Percentiles rank a stretch among this genome's conserved stretches.
Conservation (phyloP, 64 coral and sea anemone genomes). For the Dendrophyllia cribrosa region DNA sequence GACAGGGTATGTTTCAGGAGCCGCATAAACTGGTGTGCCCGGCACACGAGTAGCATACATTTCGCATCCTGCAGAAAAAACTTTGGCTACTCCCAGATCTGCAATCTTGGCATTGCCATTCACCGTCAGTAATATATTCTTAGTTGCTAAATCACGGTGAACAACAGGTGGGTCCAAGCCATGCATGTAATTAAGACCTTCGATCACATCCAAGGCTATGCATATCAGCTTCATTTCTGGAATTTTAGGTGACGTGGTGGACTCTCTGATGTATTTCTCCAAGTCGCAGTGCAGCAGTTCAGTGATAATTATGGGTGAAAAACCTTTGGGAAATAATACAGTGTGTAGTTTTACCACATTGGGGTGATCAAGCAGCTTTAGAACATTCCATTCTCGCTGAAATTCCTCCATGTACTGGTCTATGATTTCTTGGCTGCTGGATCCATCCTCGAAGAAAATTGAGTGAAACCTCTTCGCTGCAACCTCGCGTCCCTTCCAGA, state of each 20-base stretch:
- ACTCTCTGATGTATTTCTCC: conserved; percentile 62
- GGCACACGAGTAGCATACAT: conserved; percentile 78
- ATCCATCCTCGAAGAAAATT: conserved; percentile 57
- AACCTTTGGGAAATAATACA: conserved; percentile 63
- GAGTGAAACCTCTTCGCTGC: conserved; percentile 81
- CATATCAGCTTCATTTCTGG: conserved; percentile 32
- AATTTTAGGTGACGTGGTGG: conserved; percentile 69
- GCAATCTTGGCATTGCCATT: conserved; percentile 87
- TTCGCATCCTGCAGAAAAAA: conserved; percentile 70
- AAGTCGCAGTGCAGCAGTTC: conserved; percentile 82
- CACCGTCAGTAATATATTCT: conserved; percentile 80
- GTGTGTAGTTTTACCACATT: conserved; percentile 82
- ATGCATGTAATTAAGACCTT: conserved; percentile 89
- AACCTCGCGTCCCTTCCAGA: conserved; percentile 67
- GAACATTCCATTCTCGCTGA: conserved; percentile 76
- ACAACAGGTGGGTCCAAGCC: conserved; percentile 55
- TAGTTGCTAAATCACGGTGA: conserved; percentile 81
- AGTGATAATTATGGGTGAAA: conserved; percentile 84
- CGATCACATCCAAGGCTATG: conserved; percentile 71
- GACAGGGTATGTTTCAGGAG: conserved; percentile 83
- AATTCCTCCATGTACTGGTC: conserved; percentile 67
- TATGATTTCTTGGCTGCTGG: conserved; percentile 45
- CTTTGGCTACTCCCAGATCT: conserved; percentile 87
- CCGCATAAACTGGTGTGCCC: conserved; percentile 84
- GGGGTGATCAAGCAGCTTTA: conserved; percentile 70